Percentiles rank a stretch among this genome's conserved stretches.
Conservation (phyloP, 2,113 vertebrate genomes). For the Hystrix brachyura region DNA sequence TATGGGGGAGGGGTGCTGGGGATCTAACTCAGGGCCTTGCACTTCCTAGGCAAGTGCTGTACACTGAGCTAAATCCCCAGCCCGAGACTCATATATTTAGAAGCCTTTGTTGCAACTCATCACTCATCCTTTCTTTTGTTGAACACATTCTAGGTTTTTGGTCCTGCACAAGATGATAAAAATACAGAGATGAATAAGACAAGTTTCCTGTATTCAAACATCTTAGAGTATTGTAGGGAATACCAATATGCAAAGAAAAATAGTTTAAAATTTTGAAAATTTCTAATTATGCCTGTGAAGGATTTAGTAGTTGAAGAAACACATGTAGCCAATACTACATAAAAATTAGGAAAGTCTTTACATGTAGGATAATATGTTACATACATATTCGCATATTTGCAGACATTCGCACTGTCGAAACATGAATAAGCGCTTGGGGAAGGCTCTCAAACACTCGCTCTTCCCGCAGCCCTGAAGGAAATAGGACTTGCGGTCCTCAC, state of each 20-base stretch:
- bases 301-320: not conserved
- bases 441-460: not conserved
- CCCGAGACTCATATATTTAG: not conserved
- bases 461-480: not conserved
- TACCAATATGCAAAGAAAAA: not conserved
- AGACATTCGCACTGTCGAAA: not conserved
- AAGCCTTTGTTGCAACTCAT: not conserved
- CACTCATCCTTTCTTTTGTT: not conserved
- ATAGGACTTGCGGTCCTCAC: accelerated
- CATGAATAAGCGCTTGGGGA: not conserved
- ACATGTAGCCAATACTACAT: not conserved
- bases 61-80: no score
- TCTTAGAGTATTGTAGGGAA: not conserved
- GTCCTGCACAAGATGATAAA: not conserved
- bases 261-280: not conserved
- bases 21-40: no score
- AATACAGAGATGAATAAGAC: not conserved
- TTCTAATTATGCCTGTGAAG: not conserved
- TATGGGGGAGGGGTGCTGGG: no score
- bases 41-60: no score
- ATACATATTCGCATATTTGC: not conserved
- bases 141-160: not conserved
- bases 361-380: not conserved
- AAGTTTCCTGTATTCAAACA: not conserved
- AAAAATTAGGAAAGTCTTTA: not conserved